These are phyloP conservation scores for Phylloscopus whistleri DNA, from an alignment of 2,113 vertebrate genomes.

Conservation along the genomic window DNA sequence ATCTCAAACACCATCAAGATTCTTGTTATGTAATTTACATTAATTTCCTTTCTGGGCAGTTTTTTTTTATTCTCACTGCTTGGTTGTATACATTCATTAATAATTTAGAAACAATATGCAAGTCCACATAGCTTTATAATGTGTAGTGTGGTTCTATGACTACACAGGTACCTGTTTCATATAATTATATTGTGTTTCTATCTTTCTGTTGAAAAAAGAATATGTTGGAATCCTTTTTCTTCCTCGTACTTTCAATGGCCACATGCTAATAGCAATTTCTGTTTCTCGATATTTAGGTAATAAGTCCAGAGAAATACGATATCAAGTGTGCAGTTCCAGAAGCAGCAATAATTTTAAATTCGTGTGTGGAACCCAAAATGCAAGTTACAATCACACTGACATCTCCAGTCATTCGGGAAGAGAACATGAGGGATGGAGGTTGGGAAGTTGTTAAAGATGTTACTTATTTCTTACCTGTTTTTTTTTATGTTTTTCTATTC, in stretches of 20 bases:
- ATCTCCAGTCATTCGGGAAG: conserved; percentile 94
- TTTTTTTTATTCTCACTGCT: not conserved
- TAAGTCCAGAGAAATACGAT: conserved; percentile 96
- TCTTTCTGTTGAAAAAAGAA: not conserved
- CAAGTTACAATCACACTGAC: conserved; percentile 97
- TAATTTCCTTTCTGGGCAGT: not conserved
- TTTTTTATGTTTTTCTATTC: conserved; percentile 25
- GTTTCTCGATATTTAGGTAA: conserved; percentile 76
- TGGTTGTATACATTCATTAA: not conserved
- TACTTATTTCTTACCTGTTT: conserved; percentile 44
- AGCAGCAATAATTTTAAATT: conserved; percentile 91
- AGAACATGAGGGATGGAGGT: conserved; percentile 94
- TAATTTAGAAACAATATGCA: not conserved
- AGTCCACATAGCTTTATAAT: not conserved
- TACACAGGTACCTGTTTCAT: not conserved
- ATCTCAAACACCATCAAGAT: not conserved
- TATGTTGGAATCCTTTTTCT: not conserved
- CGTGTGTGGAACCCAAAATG: conserved; percentile 93
- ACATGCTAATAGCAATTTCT: conserved; percentile 35
- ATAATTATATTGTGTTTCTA: accelerated
- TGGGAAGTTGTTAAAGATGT: conserved; percentile 80
- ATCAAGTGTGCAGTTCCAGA: conserved; percentile 90
- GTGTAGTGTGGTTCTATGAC: not conserved
- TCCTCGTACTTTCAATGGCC: not conserved
- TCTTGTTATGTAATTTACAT: not conserved